Conservation (phyloP, 2,888 invertebrate species). For the Rhodophaea formosa region DNA sequence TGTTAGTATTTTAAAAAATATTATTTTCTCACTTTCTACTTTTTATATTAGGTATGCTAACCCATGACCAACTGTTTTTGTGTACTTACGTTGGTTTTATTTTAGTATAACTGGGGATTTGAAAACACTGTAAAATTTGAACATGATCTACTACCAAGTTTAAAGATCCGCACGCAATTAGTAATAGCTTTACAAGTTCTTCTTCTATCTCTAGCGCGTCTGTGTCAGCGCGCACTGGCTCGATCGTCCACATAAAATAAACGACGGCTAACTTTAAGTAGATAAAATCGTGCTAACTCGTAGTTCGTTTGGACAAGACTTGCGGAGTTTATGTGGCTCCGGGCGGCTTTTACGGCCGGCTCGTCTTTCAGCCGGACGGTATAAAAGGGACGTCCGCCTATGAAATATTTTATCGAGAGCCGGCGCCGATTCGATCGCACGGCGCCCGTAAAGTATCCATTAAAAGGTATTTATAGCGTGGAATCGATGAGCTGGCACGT, state of each 20-base stretch:
- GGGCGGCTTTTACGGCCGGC: constrained; percentile 43
- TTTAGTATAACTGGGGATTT: too few relatives aligned
- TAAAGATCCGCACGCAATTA: too few relatives aligned
- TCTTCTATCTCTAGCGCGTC: neutral
- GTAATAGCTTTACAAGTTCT: neutral
- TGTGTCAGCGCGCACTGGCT: constrained; percentile 19
- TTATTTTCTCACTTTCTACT: too few relatives aligned
- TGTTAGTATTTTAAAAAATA: too few relatives aligned
- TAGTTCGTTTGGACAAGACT: constrained; percentile 36
- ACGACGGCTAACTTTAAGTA: constrained; percentile 40
- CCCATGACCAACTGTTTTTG: too few relatives aligned
- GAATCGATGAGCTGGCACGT: constrained; percentile 18
- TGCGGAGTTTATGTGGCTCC: constrained; percentile 38
- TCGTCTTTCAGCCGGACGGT: constrained; percentile 24
- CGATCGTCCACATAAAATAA: constrained; percentile 42
- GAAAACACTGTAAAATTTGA: too few relatives aligned
- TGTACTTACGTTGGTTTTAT: too few relatives aligned
- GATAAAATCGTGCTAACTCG: constrained; percentile 49
- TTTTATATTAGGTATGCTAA: too few relatives aligned
- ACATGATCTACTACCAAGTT: too few relatives aligned
- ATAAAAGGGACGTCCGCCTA: constrained; percentile 25
- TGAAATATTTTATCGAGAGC: constrained; percentile 29
- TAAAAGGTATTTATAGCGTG: constrained; percentile 14
- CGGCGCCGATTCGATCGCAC: constrained; percentile 24
- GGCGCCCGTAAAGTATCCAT: constrained; percentile 12